Conservation (phyloP, 2,797 vertebrate genomes). For the Carcharodon carcharias region DNA sequence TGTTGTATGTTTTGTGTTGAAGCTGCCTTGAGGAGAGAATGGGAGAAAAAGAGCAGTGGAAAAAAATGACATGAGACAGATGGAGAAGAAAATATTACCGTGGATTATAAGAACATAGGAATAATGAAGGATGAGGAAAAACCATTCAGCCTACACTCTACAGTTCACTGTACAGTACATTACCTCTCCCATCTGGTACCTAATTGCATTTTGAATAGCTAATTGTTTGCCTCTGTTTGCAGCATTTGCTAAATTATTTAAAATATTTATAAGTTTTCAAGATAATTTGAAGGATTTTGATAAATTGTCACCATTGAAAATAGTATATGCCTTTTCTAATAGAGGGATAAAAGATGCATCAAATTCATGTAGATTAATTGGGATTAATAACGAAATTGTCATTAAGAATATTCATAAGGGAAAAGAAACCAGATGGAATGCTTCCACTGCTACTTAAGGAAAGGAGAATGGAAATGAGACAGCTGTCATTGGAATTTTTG, state of each 20-base stretch:
- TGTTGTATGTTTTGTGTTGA: background rate
- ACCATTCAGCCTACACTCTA: background rate
- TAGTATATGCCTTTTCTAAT: background rate
- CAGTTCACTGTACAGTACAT: background rate
- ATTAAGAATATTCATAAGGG: slow-evolving; percentile 19
- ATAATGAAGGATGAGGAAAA: background rate
- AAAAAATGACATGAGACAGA: background rate
- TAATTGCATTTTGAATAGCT: slow-evolving; percentile 15
- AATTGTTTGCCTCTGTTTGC: background rate
- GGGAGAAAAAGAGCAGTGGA: background rate
- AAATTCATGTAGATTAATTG: background rate
- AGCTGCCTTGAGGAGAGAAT: background rate
- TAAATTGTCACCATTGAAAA: background rate
- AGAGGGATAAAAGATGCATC: background rate
- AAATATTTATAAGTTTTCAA: background rate
- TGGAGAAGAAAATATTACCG: background rate
- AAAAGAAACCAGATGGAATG: background rate
- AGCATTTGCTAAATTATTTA: background rate
- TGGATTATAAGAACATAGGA: background rate
- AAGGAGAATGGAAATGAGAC: background rate
- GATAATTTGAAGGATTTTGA: background rate
- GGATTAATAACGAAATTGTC: slow-evolving; percentile 20
- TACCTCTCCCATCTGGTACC: background rate
- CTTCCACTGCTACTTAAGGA: background rate
- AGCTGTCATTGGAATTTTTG: background rate